These are phyloP conservation scores for Rhodophaea formosa DNA, from an alignment of 2,888 invertebrate genomes.

Conservation along the genomic window DNA sequence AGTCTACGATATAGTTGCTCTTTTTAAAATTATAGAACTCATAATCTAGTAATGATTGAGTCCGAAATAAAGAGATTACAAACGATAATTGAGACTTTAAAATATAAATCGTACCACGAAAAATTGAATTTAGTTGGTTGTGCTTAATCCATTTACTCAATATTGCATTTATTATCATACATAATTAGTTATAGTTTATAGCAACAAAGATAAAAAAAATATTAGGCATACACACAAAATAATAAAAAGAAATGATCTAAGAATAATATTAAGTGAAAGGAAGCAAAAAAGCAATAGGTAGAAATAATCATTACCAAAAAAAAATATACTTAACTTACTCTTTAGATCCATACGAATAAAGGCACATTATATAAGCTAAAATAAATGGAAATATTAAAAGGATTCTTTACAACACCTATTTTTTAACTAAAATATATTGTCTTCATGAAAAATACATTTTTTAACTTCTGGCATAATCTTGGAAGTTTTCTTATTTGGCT, in stretches of 20 bases:
- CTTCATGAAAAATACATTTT: conserved; percentile 11
- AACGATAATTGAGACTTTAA: too few relatives aligned
- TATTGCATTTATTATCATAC: too few relatives aligned
- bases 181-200: not conserved
- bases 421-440: conserved; percentile 14
- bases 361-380: conserved; percentile 21
- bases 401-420: not conserved
- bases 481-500: conserved; percentile 1
- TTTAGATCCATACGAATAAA: conserved; percentile 19
- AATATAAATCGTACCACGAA: too few relatives aligned
- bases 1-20: too few relatives aligned
- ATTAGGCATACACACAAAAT: not conserved
- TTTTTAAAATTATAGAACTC: too few relatives aligned
- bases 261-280: not conserved
- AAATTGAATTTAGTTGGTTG: too few relatives aligned
- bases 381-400: conserved; percentile 11
- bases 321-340: conserved; percentile 24
- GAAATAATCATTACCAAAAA: not conserved
- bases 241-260: not conserved
- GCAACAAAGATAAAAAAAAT: not conserved
- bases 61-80: too few relatives aligned
- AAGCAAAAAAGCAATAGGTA: conserved; percentile 12
- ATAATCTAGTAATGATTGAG: too few relatives aligned
- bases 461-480: not conserved
- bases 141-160: too few relatives aligned